Base-by-base conservation (phyloP, 2,888 invertebrate genomes). In the Abrostola triplasia region DNA sequence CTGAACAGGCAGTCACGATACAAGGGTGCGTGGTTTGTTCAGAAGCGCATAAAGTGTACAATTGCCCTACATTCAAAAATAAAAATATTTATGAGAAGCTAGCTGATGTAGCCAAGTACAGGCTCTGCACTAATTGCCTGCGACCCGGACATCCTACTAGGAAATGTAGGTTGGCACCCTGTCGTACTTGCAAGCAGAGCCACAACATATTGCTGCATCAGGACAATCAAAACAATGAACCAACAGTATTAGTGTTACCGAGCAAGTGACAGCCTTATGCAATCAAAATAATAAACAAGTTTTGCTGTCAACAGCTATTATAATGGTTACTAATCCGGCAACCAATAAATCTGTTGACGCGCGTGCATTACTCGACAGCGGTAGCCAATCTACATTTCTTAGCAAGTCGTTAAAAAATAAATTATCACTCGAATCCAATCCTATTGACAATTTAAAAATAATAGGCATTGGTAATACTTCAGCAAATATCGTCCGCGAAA, bases 171-270 rank as follows among this genome's bases (percentile, higher is more conserved):
- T 50, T 77, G 49, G 73, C 76, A 0, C 65, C 77, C 0, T 80
- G 81, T 48, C 60, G 70, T 0, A 41, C 61, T 9, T 80, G 83
- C 44, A 69, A 58, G 0, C 41, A 68, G 36, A 61, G 51, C 7
- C 79, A 81, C 41, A 79, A 80, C 36, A 72, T 52, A 0, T 49
- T 80, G 11, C 59, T 80, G 0, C 78, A 79, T 24, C 44, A 10
- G 36, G n/a, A n/a, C 51, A 50, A 9, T 11, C 36, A 6, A 12
- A 40, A 5, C 10, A 11, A 12, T 1, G 5, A 47, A 8, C 1
- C 6, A 11, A 24, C 0, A 0, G 6, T 6, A 0, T 8, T 0
- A 13, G 11, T 1, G 12, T 47, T 13, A 12, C 5, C 13, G 0
- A 40, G 6, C 1, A 13, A 36, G 11, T n/a, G 36, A 10, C 36